These are phyloP conservation scores for Myrmophylax atrothorax DNA, from an alignment of 2,113 vertebrate genomes.

Conservation along the genomic window DNA sequence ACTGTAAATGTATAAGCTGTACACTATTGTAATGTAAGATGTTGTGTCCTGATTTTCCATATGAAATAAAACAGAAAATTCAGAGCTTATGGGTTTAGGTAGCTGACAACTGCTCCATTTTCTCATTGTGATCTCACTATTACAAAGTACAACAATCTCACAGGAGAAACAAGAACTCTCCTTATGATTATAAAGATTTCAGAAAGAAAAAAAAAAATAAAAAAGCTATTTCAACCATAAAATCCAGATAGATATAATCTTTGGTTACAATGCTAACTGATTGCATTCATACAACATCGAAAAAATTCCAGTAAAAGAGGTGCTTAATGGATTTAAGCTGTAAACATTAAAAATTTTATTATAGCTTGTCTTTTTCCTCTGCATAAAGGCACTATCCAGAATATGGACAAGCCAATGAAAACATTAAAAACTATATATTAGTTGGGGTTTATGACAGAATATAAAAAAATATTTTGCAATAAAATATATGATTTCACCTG, in stretches of 20 bases:
- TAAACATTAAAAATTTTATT: background rate
- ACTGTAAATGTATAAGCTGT: background rate
- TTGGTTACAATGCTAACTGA: background rate
- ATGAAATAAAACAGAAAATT: slow-evolving; percentile 7
- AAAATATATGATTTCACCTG: background rate
- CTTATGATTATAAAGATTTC: background rate
- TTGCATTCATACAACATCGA: background rate
- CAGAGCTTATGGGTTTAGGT: background rate
- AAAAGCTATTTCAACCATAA: background rate
- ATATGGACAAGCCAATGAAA: background rate
- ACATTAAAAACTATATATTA: background rate
- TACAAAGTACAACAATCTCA: background rate
- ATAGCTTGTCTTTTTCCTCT: background rate
- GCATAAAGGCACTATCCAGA: background rate
- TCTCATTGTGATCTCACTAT: background rate
- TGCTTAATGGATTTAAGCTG: background rate
- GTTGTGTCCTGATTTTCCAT: background rate
- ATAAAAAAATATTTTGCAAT: background rate
- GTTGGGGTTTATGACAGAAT: background rate
- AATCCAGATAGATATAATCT: background rate
- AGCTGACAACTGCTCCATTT: background rate
- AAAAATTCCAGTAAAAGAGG: background rate
- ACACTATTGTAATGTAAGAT: background rate
- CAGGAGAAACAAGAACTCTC: accelerated
- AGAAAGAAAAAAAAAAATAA: background rate